Evolutionary conservation across 2,888 invertebrate genomes (phyloP).

Genomic region (Ormyrus pomaceus): DNA sequence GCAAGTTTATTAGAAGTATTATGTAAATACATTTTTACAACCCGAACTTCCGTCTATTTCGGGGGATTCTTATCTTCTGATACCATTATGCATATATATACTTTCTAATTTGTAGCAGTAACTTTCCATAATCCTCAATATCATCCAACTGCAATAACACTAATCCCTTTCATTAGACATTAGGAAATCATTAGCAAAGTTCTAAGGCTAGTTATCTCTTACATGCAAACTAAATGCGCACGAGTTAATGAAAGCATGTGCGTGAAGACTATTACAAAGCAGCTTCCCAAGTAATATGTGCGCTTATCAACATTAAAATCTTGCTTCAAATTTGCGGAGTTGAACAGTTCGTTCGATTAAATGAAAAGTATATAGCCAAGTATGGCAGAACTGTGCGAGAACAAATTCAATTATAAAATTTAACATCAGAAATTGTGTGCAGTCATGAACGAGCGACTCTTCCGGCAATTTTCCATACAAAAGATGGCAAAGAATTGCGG

Average conservation of each 20-base stretch:
- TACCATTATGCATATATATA: too few species aligned
- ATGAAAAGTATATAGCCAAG: neutral
- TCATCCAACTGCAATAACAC: conserved; percentile 4
- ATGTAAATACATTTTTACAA: too few species aligned
- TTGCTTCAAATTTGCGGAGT: neutral
- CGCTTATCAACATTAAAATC: neutral
- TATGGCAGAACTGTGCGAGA: neutral
- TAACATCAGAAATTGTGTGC: too few species aligned
- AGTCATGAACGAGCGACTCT: too few species aligned
- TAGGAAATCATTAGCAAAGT: conserved; percentile 34
- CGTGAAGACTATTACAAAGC: neutral
- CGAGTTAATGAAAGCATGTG: conserved; percentile 11
- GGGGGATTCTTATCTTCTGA: too few species aligned
- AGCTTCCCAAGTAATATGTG: neutral
- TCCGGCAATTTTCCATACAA: too few species aligned
- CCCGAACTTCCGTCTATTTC: too few species aligned
- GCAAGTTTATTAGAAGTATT: neutral
- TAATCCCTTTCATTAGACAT: conserved; percentile 30
- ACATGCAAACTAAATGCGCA: neutral
- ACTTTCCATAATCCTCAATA: neutral
- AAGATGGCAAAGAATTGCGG: too few species aligned
- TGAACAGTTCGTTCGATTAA: neutral
- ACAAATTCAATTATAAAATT: neutral
- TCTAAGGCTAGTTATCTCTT: conserved; percentile 28
- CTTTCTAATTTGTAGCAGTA: neutral